phyloP scores from a whole-genome alignment of 2,888 invertebrate genomes.

The Cheiracanthium punctorium region DNA sequence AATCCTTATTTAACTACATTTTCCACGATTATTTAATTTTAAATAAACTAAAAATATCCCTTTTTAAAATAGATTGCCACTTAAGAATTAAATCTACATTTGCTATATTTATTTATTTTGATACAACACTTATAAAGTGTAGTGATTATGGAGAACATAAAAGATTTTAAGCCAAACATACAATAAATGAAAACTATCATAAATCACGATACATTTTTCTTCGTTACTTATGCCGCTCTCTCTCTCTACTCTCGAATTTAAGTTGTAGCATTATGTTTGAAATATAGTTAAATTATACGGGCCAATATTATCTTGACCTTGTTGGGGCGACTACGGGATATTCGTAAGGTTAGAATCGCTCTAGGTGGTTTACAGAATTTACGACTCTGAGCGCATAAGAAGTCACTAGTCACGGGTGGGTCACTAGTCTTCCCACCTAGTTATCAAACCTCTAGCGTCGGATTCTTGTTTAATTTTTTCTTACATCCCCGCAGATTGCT shows the following conservation, averaged over 20 bases:
- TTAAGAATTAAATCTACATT: too few relatives aligned
- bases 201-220: background rate
- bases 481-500: background rate
- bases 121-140: too few relatives aligned
- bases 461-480: constrained; percentile 34
- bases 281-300: constrained; percentile 62
- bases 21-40: too few relatives aligned
- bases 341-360: constrained; percentile 38
- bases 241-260: constrained; percentile 29
- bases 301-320: constrained; percentile 59
- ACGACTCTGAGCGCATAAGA: constrained; percentile 36
- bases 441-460: background rate
- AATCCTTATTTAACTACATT: too few relatives aligned
- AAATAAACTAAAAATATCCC: too few relatives aligned
- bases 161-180: background rate
- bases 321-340: constrained; percentile 19
- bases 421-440: background rate
- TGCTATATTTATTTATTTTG: too few relatives aligned
- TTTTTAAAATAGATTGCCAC: too few relatives aligned
- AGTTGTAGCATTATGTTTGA: constrained; percentile 32
- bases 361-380: constrained; percentile 52
- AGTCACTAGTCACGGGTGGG: constrained; percentile 27
- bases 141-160: background rate
- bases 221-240: constrained; percentile 26
- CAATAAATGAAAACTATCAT: background rate